Evolutionary conservation across 2,797 vertebrate genomes (phyloP), one percentile per base, ranked within the genome.

Genomic region (Oreortyx pictus): DNA sequence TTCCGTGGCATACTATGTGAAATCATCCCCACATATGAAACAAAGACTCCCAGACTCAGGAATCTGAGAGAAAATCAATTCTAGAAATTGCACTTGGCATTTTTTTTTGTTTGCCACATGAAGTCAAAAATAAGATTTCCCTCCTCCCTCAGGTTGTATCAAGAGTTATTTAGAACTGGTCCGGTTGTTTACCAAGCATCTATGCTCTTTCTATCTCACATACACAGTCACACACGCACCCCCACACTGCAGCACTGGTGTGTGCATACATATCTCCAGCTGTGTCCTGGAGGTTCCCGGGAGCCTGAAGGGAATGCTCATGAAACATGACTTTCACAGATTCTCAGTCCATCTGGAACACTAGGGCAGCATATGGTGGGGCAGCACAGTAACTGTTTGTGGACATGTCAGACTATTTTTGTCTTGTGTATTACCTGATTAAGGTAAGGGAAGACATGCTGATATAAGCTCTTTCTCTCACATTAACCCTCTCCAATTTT

Each of bases 251-350:
- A 2, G 2, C 85, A 49, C 89, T 82, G 89, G 91, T 88, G 85
- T 93, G 65, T 84, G 78, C 78, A 27, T 84, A 24, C 68, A 74
- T 86, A 78, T 91, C 93, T 90, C 93, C 96, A 96, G 95, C 95
- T 95, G 95, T 89, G 93, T 94, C 88, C 89, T 85, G 93, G 91
- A 94, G 92, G 87, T 96, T 95, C 90, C 94, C 13, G 3, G 65
- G 74, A 96, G 94, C 87, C 93, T 95, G 87, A 88, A 95, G 94
- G 85, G 93, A 96, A 95, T 94, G 91, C 94, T 96, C 93, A 94
- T 96, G 93, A 92, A 96, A 96, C 92, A 94, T 95, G 95, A 96
- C 94, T 95, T 95, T 91, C 95, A 92, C 95, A 95, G 95, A 95
- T 95, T 96, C 93, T 74, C 85, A 0, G 29, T 95, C 93, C 95